phyloP scores from a whole-genome alignment of 2,888 invertebrate species.

The Tenodera sinensis region DNA sequence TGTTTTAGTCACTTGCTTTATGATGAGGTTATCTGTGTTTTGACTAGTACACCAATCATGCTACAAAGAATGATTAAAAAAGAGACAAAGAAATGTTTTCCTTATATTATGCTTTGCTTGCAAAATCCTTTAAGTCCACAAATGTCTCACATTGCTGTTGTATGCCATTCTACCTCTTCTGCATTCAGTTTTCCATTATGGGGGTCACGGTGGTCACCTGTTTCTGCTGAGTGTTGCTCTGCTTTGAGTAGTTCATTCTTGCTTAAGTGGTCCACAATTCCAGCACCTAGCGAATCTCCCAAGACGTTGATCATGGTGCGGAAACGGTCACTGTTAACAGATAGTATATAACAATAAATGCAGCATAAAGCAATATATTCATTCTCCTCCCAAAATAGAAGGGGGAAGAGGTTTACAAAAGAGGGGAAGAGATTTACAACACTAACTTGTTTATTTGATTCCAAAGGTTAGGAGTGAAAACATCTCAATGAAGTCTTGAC shows the following conservation, averaged over 20 bases:
- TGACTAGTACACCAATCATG: not conserved
- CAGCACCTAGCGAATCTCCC: slow-evolving; percentile 92
- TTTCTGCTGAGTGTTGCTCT: not conserved
- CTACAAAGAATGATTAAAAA: not conserved
- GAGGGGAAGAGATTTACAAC: no score
- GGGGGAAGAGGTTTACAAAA: no score
- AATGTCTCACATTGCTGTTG: slow-evolving; percentile 25
- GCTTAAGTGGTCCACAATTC: slow-evolving; percentile 82
- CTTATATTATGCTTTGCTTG: not conserved
- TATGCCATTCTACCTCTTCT: slow-evolving; percentile 28
- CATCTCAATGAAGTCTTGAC: no score
- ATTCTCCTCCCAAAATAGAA: no score
- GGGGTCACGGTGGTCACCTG: slow-evolving; percentile 7
- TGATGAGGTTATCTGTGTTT: not conserved
- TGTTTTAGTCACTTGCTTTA: not conserved
- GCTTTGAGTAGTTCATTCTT: slow-evolving; percentile 60
- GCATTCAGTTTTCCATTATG: slow-evolving; percentile 21
- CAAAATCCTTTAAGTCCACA: not conserved
- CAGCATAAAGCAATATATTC: no score
- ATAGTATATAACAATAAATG: slow-evolving; percentile 35
- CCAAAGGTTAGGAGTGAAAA: no score
- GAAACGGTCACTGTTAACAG: slow-evolving; percentile 68
- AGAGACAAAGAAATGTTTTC: not conserved
- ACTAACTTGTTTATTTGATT: no score
- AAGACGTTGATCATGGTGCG: slow-evolving; percentile 90